These are phyloP conservation scores for Promerops cafer DNA, from an alignment of 2,113 vertebrate genomes.

Conservation along the genomic window DNA sequence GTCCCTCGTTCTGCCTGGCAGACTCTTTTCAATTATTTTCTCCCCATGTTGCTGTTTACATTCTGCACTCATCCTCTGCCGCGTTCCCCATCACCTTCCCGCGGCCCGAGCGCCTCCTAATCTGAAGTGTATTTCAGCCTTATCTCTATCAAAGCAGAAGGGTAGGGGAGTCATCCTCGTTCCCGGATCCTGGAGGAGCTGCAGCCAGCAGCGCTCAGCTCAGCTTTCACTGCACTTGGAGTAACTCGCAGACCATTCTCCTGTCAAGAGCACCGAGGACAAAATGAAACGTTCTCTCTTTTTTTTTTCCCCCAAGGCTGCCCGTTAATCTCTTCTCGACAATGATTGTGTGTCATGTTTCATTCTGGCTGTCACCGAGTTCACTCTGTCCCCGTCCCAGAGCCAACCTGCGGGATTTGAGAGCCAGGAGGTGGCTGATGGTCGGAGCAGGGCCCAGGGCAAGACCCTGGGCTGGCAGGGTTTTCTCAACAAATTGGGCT, in stretches of 20 bases:
- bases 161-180: background rate
- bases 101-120: background rate
- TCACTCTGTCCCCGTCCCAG: background rate
- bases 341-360: background rate
- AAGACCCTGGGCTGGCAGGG: background rate
- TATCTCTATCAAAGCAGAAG: constrained; percentile 56
- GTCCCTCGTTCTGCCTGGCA: background rate
- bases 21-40: constrained; percentile 15
- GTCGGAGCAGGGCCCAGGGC: background rate
- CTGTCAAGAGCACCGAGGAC: constrained; percentile 44
- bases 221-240: background rate
- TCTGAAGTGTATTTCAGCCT: background rate
- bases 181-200: background rate
- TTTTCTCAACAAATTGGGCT: background rate
- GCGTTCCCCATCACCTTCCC: background rate
- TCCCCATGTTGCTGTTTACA: constrained; percentile 8
- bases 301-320: background rate
- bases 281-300: background rate
- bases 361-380: background rate
- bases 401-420: background rate
- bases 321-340: background rate
- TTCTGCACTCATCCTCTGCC: background rate
- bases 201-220: background rate
- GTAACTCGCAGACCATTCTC: background rate
- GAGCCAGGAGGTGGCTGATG: background rate